A percentile compares a stretch with the other conserved stretches of the same genome.
Conservation (phyloP, 2,113 vertebrate genomes). For the Choloepus hoffmanni region DNA sequence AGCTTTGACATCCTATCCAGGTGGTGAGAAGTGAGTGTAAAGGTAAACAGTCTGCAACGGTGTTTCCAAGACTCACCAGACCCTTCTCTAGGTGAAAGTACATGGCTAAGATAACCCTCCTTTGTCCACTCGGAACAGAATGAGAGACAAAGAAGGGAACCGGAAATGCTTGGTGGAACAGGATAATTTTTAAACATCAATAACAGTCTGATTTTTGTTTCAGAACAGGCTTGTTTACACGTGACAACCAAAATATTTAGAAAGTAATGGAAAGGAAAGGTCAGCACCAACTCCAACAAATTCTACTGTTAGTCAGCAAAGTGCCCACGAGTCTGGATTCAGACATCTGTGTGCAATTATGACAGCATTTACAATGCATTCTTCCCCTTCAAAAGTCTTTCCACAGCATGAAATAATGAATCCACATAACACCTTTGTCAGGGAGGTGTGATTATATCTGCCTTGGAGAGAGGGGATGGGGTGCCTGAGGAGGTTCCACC, state of each 20-base stretch:
- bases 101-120: neutral
- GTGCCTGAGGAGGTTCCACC: neutral
- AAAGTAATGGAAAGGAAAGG: slow-evolving; percentile 67
- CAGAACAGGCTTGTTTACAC: slow-evolving; percentile 72
- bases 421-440: neutral
- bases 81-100: neutral
- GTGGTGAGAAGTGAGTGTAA: neutral
- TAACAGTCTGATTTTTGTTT: slow-evolving; percentile 55
- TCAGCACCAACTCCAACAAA: slow-evolving; percentile 53
- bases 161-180: neutral
- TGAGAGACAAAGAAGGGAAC: neutral
- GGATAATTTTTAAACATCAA: slow-evolving; percentile 44
- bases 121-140: neutral
- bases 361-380: neutral
- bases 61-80: neutral
- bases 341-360: slow-evolving; percentile 71
- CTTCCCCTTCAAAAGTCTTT: slow-evolving; percentile 52
- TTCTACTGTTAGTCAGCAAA: slow-evolving; percentile 74
- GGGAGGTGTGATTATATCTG: neutral
- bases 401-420: neutral
- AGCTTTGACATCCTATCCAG: neutral
- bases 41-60: neutral
- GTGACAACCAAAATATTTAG: slow-evolving; percentile 79
- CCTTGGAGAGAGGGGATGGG: neutral
- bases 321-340: slow-evolving; percentile 31